Evolutionary conservation across 2,113 vertebrate species (phyloP).

Genomic region (Hypanus sabinus): DNA sequence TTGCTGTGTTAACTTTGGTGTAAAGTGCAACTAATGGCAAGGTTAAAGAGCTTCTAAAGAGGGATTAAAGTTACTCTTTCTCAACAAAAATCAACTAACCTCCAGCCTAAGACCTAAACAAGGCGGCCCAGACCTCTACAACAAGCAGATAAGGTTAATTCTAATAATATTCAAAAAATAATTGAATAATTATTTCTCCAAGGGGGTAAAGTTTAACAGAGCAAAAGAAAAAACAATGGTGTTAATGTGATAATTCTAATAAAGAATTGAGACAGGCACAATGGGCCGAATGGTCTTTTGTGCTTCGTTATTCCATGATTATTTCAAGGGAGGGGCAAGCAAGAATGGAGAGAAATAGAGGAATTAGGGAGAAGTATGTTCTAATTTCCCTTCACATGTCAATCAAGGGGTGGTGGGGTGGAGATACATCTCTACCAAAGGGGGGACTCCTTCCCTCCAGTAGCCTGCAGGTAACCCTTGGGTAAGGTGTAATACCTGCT

Average conservation of each 20-base stretch:
- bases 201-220: not conserved
- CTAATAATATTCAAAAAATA: too few relatives aligned
- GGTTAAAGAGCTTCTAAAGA: not conserved
- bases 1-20: not conserved
- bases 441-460: too few relatives aligned
- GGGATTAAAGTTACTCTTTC: not conserved
- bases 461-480: too few relatives aligned
- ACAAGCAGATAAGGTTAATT: not conserved
- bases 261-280: not conserved
- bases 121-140: not conserved
- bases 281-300: not conserved
- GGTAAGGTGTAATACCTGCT: too few relatives aligned
- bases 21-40: not conserved
- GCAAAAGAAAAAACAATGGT: not conserved
- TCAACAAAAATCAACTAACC: not conserved
- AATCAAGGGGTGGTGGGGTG: not conserved
- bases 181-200: too few relatives aligned
- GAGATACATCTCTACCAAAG: too few relatives aligned
- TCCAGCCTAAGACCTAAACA: not conserved
- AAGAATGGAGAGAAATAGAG: not conserved
- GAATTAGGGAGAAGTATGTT: not conserved
- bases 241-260: not conserved
- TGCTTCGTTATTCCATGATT: not conserved
- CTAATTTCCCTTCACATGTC: not conserved
- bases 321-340: not conserved